Conservation (phyloP, 2,113 vertebrate species). For the Esox niger region DNA sequence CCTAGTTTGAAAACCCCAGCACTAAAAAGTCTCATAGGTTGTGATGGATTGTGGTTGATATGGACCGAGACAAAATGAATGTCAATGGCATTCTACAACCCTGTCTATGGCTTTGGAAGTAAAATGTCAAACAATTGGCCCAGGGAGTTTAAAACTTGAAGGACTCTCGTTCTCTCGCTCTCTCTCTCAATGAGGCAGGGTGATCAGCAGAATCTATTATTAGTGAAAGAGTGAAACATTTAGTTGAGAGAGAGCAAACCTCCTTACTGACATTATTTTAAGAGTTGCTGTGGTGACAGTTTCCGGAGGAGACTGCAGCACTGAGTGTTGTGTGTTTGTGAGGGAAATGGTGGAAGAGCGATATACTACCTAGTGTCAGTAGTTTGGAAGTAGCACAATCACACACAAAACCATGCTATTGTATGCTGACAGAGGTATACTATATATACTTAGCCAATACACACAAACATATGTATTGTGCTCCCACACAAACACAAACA, state of each 20-base stretch:
- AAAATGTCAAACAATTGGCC: constrained; percentile 67
- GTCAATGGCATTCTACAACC: constrained; percentile 58
- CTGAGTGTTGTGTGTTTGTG: constrained; percentile 12
- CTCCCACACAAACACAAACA: background rate
- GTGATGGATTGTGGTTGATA: constrained; percentile 22
- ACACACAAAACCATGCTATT: constrained; percentile 7
- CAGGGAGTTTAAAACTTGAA: constrained; percentile 37
- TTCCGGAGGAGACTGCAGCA: constrained; percentile 40
- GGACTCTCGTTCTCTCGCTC: constrained; percentile 33
- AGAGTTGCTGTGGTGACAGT: constrained; percentile 44
- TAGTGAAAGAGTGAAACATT: constrained; percentile 27
- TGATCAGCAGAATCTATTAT: constrained; percentile 44
- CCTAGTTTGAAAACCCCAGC: no score
- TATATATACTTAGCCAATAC: background rate
- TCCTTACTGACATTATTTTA: constrained; percentile 40
- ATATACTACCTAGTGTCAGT: constrained; percentile 3
- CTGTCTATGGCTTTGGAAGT: constrained; percentile 53
- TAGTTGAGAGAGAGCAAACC: constrained; percentile 7
- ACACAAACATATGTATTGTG: background rate
- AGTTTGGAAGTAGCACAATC: constrained; percentile 26
- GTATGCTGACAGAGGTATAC: background rate
- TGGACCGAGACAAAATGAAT: constrained; percentile 55
- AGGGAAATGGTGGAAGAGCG: constrained; percentile 8
- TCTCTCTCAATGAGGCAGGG: constrained; percentile 19
- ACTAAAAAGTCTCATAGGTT: constrained; percentile 11